phyloP scores from a whole-genome alignment of 2,888 invertebrate species.

The Mimachlamys varia region DNA sequence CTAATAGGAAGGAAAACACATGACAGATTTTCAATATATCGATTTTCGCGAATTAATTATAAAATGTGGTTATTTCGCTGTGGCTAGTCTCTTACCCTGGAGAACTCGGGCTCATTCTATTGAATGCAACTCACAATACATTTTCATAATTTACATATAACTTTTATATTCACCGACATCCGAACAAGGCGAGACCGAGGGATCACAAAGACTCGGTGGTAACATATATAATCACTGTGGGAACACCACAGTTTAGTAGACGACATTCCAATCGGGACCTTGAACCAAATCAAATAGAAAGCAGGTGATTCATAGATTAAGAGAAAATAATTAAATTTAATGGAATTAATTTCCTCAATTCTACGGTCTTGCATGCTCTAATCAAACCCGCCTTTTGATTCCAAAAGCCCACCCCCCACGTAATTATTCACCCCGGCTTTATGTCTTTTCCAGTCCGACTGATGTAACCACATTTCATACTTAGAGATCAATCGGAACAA shows the following conservation, averaged over 20 bases:
- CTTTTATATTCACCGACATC: background rate
- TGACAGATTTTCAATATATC: too few relatives aligned
- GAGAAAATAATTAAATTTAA: background rate
- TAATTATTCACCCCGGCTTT: background rate
- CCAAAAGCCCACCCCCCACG: background rate
- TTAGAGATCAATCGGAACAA: too few relatives aligned
- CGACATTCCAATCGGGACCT: background rate
- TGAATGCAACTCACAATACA: background rate
- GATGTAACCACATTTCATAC: background rate
- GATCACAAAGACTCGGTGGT: background rate
- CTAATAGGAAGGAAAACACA: too few relatives aligned
- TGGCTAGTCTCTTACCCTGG: too few relatives aligned
- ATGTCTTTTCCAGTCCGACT: background rate
- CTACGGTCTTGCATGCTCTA: background rate
- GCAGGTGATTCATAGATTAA: constrained; percentile 27
- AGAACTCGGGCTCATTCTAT: too few relatives aligned
- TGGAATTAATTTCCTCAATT: background rate
- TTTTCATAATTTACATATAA: background rate
- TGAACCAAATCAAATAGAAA: constrained; percentile 5
- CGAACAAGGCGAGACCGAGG: background rate
- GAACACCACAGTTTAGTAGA: background rate
- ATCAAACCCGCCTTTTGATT: constrained; percentile 27
- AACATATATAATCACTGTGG: background rate
- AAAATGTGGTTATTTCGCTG: too few relatives aligned
- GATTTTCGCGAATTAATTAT: too few relatives aligned